Percentiles rank a stretch among this genome's conserved stretches.
These are phyloP conservation scores for Chelonia mydas DNA, from an alignment of 2,797 vertebrate species.

Conservation along the genomic window DNA sequence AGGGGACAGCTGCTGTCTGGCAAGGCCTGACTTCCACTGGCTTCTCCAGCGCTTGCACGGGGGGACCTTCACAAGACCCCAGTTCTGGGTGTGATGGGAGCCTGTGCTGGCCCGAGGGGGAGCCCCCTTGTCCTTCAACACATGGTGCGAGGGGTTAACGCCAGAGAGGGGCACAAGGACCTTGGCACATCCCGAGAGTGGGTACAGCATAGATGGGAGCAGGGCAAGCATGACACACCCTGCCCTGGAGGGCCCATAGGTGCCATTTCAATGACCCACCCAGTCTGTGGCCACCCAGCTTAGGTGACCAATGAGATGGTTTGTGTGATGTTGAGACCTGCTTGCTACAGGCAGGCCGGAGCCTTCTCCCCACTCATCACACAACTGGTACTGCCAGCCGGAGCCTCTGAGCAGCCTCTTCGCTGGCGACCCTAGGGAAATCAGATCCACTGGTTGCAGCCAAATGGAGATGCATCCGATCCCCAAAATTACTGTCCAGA, in stretches of 20 bases:
- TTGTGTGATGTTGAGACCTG: not conserved
- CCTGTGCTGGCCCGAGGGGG: not conserved
- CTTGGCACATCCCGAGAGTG: too few relatives aligned
- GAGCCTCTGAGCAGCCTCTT: too few relatives aligned
- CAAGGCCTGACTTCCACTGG: too few relatives aligned
- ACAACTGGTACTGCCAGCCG: too few relatives aligned
- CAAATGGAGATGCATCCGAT: too few relatives aligned
- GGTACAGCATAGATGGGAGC: not conserved
- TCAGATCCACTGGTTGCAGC: not conserved
- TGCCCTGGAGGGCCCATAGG: not conserved
- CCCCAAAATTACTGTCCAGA: too few relatives aligned
- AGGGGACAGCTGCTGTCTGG: too few relatives aligned
- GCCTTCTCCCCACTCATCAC: too few relatives aligned
- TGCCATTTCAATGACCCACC: not conserved
- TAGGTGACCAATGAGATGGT: not conserved
- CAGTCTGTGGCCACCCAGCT: not conserved
- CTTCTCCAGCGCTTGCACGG: too few relatives aligned
- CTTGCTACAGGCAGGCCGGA: not conserved
- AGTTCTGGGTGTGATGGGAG: too few relatives aligned
- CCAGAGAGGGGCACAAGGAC: not conserved
- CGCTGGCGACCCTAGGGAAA: too few relatives aligned
- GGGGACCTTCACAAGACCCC: too few relatives aligned
- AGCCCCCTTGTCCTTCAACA: accelerated
- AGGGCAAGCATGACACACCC: not conserved
- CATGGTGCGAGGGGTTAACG: not conserved